Evolutionary conservation across 2,797 vertebrate species (phyloP).

Genomic region (Propithecus deckenii): DNA sequence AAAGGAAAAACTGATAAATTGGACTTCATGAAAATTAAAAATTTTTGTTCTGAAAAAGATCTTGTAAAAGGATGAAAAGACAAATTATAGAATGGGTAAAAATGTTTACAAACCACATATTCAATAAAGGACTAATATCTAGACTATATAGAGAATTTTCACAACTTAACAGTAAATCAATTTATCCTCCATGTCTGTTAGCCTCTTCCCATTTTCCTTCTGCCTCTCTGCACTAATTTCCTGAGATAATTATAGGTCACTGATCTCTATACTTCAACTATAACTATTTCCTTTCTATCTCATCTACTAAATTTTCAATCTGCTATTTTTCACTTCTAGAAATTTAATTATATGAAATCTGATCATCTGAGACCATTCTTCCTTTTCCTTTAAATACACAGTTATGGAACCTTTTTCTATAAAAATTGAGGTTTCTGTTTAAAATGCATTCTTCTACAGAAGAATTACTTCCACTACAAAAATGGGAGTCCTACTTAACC

Average conservation of each 20-base stretch:
- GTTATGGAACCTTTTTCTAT: not conserved
- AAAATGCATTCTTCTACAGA: not conserved
- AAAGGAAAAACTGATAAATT: not conserved
- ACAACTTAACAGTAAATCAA: not conserved
- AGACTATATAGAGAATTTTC: not conserved
- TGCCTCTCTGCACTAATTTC: not conserved
- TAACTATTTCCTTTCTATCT: not conserved
- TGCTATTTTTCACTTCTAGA: not conserved
- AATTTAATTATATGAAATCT: constrained; percentile 24
- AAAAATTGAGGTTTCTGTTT: constrained; percentile 14
- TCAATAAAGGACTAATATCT: not conserved
- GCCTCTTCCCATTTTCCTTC: not conserved
- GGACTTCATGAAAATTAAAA: not conserved
- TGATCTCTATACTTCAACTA: not conserved
- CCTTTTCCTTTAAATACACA: not conserved
- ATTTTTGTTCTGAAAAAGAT: not conserved
- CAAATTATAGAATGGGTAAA: not conserved
- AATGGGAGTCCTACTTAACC: not conserved
- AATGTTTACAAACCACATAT: not conserved
- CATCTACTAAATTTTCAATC: not conserved
- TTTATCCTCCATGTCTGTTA: not conserved
- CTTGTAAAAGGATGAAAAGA: not conserved
- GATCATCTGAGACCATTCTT: not conserved
- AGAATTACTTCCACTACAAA: not conserved
- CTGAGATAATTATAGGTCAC: not conserved